Conservation (phyloP, 2,888 invertebrate genomes). For the Heliconius charithonia region DNA sequence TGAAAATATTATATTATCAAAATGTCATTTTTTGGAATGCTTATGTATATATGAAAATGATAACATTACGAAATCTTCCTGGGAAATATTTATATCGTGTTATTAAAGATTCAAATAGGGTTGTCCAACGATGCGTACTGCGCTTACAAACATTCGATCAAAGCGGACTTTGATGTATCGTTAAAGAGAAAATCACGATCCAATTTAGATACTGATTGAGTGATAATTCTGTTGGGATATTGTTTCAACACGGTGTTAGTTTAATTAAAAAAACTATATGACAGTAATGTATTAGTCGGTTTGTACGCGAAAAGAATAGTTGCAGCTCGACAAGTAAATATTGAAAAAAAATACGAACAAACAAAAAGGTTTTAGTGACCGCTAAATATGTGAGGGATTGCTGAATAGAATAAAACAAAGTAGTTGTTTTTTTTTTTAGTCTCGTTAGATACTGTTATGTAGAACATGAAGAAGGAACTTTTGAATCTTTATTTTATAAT, state of each 20-base stretch:
- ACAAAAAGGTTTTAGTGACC: too few relatives aligned
- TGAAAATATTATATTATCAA: neutral
- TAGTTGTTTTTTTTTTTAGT: too few relatives aligned
- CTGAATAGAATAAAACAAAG: too few relatives aligned
- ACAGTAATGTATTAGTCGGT: neutral
- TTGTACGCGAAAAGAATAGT: too few relatives aligned
- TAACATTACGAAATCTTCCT: neutral
- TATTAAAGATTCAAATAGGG: constrained; percentile 35
- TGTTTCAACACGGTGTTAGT: constrained; percentile 16
- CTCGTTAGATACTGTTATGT: too few relatives aligned
- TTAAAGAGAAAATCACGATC: constrained; percentile 69
- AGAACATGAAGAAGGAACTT: too few relatives aligned
- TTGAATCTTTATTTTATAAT: too few relatives aligned
- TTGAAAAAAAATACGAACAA: too few relatives aligned
- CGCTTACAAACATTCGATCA: constrained; percentile 52
- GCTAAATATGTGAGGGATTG: too few relatives aligned
- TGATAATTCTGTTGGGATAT: constrained; percentile 68
- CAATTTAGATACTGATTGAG: constrained; percentile 73
- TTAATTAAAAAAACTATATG: constrained; percentile 16
- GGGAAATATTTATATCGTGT: constrained; percentile 18
- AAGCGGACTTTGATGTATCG: constrained; percentile 65
- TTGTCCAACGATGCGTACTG: constrained; percentile 46
- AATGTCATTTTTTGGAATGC: neutral
- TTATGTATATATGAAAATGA: neutral
- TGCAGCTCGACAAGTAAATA: too few relatives aligned